Conservation (phyloP, 2,797 vertebrate genomes). For the Tarsius wallacei region DNA sequence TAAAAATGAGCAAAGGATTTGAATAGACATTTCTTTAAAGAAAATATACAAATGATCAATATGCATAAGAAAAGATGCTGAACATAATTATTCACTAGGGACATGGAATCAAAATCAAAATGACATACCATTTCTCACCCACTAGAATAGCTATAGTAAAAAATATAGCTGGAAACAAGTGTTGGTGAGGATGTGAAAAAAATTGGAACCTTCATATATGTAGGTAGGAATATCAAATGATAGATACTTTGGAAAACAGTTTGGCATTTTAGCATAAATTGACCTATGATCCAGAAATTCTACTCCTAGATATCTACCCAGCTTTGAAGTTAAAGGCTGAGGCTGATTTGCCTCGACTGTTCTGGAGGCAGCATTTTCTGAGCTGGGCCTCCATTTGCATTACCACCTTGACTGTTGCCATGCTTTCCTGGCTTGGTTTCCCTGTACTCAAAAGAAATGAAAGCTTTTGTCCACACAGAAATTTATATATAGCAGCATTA, state of each 20-base stretch:
- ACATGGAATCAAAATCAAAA: neutral
- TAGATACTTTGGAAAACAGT: neutral
- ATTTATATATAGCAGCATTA: neutral
- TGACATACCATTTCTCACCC: neutral
- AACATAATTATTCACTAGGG: neutral
- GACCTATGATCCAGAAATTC: neutral
- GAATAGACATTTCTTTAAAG: neutral
- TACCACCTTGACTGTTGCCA: neutral
- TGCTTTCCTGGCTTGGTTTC: neutral
- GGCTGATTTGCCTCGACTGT: conserved; percentile 6
- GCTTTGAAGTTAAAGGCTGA: conserved; percentile 53
- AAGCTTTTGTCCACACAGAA: conserved; percentile 37
- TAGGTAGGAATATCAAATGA: neutral
- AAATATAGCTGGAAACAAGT: neutral
- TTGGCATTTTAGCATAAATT: conserved; percentile 13
- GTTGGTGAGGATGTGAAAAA: neutral
- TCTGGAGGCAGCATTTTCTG: conserved; percentile 35
- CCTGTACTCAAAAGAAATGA: conserved; percentile 13
- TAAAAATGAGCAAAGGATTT: neutral
- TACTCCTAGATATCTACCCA: conserved; percentile 20
- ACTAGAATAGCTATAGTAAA: neutral
- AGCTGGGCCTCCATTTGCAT: conserved; percentile 26
- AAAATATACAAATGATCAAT: neutral
- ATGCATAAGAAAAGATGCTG: neutral
- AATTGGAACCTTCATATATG: neutral